Conservation (phyloP, 2,113 vertebrate genomes). For the Addax nasomaculatus region DNA sequence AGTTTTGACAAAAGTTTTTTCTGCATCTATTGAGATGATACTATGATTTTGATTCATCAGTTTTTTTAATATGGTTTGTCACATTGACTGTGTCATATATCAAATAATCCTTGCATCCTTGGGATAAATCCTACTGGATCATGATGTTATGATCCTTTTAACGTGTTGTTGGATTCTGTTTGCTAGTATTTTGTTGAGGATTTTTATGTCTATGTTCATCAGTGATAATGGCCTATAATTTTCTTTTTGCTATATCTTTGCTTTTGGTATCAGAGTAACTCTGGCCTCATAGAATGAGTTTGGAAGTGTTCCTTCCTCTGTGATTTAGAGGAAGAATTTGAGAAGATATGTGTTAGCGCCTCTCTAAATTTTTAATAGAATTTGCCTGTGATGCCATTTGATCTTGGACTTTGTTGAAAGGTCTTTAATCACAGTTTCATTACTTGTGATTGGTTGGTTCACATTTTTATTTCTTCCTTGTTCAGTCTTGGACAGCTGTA, state of each 20-base stretch:
- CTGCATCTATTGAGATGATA: background rate
- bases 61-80: background rate
- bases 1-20: background rate
- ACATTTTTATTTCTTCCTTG: background rate
- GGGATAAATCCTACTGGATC: background rate
- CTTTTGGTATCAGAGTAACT: background rate
- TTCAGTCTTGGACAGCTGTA: background rate
- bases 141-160: background rate
- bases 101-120: background rate
- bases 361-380: background rate
- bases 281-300: background rate
- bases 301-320: background rate
- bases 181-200: background rate
- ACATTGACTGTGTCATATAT: background rate
- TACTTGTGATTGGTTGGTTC: background rate
- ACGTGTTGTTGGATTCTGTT: background rate
- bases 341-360: fast-evolving
- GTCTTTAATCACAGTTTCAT: background rate
- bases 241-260: background rate
- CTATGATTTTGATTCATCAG: background rate
- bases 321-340: background rate
- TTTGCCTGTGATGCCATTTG: background rate
- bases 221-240: background rate
- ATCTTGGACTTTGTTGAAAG: background rate
- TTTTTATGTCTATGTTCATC: background rate